Conservation (phyloP, 2,888 invertebrate genomes). For the Spilarctia lutea region DNA sequence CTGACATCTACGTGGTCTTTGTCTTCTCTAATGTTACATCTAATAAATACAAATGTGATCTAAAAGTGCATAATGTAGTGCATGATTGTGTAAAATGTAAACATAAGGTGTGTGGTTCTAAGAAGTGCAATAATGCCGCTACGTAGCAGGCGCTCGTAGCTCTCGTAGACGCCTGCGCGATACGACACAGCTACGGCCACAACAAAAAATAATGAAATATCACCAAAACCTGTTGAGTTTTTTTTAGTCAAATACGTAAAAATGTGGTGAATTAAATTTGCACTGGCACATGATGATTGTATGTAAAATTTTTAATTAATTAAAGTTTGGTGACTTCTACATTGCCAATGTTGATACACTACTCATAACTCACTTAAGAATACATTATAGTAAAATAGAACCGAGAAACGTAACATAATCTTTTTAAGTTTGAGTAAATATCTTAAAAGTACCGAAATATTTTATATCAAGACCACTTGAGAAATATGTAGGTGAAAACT, state of each 20-base stretch:
- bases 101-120: conserved; percentile 47
- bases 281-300: neutral
- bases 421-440: neutral
- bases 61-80: conserved; percentile 13
- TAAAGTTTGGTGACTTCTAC: neutral
- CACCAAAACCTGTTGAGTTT: conserved; percentile 69
- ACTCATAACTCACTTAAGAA: neutral
- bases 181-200: conserved; percentile 68
- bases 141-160: conserved; percentile 67
- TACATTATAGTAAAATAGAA: neutral
- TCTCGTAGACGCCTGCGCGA: conserved; percentile 81
- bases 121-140: conserved; percentile 56
- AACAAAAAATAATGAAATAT: conserved; percentile 48
- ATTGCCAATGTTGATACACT: neutral
- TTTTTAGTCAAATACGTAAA: conserved; percentile 23
- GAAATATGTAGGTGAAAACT: neutral
- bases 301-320: neutral
- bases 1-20: conserved; percentile 19
- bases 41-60: neutral
- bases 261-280: neutral
- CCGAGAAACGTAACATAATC: neutral
- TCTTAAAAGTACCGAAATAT: neutral
- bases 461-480: neutral
- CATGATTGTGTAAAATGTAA: conserved; percentile 45
- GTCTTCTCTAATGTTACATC: neutral